phyloP scores from a whole-genome alignment of 1,140 invertebrate species.

The Euura saliciscinereae region DNA sequence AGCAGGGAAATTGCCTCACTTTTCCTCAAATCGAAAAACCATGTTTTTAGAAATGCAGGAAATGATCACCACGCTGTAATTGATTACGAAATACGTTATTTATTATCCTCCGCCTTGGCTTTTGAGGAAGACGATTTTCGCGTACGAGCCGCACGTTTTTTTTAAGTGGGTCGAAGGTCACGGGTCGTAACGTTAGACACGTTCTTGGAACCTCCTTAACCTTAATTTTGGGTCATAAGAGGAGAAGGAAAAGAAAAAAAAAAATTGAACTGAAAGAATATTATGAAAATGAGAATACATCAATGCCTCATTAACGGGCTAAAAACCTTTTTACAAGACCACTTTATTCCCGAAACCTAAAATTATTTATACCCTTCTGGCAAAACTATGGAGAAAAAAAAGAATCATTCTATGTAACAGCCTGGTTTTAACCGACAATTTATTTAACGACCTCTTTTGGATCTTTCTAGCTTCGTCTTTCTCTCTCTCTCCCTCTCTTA shows the following conservation, averaged over 20 bases:
- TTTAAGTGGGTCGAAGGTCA: no score
- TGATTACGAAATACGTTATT: no score
- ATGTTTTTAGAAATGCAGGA: no score
- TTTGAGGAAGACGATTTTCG: no score
- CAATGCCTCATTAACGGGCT: conserved; percentile 38
- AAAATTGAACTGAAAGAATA: not conserved
- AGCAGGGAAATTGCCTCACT: no score
- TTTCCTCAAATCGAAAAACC: no score
- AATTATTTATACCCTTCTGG: conserved; percentile 33
- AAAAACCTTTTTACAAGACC: conserved; percentile 37
- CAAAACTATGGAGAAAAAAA: conserved; percentile 19
- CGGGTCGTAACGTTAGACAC: not conserved
- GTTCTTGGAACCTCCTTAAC: conserved; percentile 8
- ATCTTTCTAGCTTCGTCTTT: conserved; percentile 11
- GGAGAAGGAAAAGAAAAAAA: not conserved
- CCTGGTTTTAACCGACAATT: conserved; percentile 38
- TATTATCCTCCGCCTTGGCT: no score
- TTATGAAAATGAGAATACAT: conserved; percentile 35
- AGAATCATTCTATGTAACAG: conserved; percentile 28
- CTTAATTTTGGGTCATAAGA: not conserved
- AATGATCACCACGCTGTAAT: no score
- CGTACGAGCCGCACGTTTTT: no score
- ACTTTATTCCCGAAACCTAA: conserved; percentile 26
- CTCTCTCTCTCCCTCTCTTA: conserved; percentile 21
- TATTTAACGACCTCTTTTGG: conserved; percentile 44